Base-by-base conservation (phyloP, 2,888 invertebrate genomes). In the Spodoptera picta region DNA sequence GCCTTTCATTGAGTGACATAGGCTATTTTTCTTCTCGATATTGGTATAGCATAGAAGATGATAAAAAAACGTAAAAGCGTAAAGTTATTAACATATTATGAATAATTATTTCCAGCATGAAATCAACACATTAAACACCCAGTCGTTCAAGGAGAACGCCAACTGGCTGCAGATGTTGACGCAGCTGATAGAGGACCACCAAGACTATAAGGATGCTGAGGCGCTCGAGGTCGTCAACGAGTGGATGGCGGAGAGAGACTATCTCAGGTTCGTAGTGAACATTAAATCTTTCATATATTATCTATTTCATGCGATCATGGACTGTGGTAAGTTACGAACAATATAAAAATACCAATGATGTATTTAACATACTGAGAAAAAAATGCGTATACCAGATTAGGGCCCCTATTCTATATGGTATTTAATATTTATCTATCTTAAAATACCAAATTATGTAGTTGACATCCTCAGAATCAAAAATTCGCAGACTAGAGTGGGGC, bases 141-240 rank as follows among this genome's bases (percentile, higher is more conserved):
- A 95, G 24, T 96, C 96, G 69, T 99, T 98, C 91, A 98, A 98
- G 85, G 96, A 96, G 86, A 97, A 97, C 83, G 98, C 98, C 3
- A 98, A 98, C 87, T 98, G 98, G 98, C 95, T 98, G 49, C 98
- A 98, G 89, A 98, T 98, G 97, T 90, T 99, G 52, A 98, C 98
- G 0, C 97, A 97, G 81, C 92, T 99, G 9, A 98, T 99, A 55
- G 98, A 98, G 88, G 97, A 98, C 78, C 97, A 97, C 87, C 98
- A 98, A 89, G 97, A 98, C 85, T 96, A 96, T 80, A 96, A 97
- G 70, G 96, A 96, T 19, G 95, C 96, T 0, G 96, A 96, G 52
- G 97, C 97, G 0, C 91, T 96, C 55, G 90, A 90, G n/a, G 94
- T 97, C 48, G 91, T 98, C 45, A 90, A 92, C 0, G 95, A 96